Evolutionary conservation across 2,797 vertebrate genomes (phyloP), one percentile per base, ranked within the genome.

Genomic region (Anguilla megastoma): DNA sequence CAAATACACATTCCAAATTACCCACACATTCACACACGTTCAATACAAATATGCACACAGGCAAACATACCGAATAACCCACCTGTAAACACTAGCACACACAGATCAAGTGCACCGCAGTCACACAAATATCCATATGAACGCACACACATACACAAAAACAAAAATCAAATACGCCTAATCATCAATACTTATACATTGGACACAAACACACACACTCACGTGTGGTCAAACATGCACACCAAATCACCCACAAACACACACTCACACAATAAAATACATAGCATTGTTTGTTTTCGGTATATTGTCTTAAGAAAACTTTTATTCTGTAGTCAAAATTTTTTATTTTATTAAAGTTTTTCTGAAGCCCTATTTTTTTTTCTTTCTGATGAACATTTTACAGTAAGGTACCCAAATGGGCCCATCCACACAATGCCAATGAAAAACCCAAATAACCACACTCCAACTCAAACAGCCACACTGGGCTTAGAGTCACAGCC

Each of bases 71-170:
- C n/a, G n/a, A n/a, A 27, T 27, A 27, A 66, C 24, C 21, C 21
- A n/a, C 10, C 6, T 52, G 6, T 60, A 30, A 24, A 56, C 69
- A 89, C 56, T 60, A n/a, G 82, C 24, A 84, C 74, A 69, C 92
- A 89, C 91, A 87, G 91, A 21, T 84, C 33, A 84, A 58, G 52
- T 33, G 83, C 33, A 87, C 45, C 58, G 82, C 85, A 86, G 30
- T 86, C 74, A 87, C 85, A 88, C 27, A 86, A 84, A 86, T 33
- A 2, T 12, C 12, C 54, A 12, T 2, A 56, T 16, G 14, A 14
- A 56, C 0, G 14, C 14, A 56, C 54, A 16, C 54, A 56, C 54
- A 56, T 0, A 16, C 54, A 56, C 14, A 56, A 3, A 69, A 21
- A 66, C n/a, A 27, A 2, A n/a, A 6, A 52, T 41, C 8, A 66